Evolutionary conservation across 2,888 invertebrate species (phyloP), one percentile per base, ranked within the genome.

Genomic region (Xylocampa areola): DNA sequence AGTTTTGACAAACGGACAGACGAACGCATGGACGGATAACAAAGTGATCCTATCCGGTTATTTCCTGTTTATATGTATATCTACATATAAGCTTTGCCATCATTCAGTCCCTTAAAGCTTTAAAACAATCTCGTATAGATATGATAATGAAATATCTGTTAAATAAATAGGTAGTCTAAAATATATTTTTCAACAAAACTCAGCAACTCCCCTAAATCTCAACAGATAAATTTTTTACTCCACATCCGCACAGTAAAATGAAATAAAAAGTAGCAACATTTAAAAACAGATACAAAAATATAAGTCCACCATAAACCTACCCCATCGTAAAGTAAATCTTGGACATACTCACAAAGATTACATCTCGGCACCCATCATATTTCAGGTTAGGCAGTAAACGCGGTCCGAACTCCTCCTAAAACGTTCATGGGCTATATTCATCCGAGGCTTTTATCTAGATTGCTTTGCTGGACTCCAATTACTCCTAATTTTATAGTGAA

Each of bases 371-470:
- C 65, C 65, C 62, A 77, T 72, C 58, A 77, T 77, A 81, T 71
- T 73, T 77, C 68, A 58, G 63, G 47, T 54, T 57, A 64, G 72
- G 63, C 55, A 59, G 63, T 77, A 69, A 77, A 76, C 72, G 58
- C 51, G 19, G 17, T 45, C 44, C 17, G 52, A 37, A 55, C 53
- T 54, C 77, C 49, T 62, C 63, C 66, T 66, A 48, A 68, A 77
- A 59, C 49, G 64, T 75, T 75, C 77, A 75, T 79, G 75, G 67
- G 65, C 71, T 55, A 76, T 74, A 69, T 63, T 64, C 69, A 62
- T 49, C 60, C 63, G 68, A 59, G 63, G 87, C 89, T 88, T 84
- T 88, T 87, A 88, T 78, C 86, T 79, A 81, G 89, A 88, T 88
- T 88, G 83, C 81, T 64, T 68, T 54, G 72, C 73, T 71, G 77